phyloP scores from a whole-genome alignment of 2,113 vertebrate genomes.

The Alaudala cheleensis region DNA sequence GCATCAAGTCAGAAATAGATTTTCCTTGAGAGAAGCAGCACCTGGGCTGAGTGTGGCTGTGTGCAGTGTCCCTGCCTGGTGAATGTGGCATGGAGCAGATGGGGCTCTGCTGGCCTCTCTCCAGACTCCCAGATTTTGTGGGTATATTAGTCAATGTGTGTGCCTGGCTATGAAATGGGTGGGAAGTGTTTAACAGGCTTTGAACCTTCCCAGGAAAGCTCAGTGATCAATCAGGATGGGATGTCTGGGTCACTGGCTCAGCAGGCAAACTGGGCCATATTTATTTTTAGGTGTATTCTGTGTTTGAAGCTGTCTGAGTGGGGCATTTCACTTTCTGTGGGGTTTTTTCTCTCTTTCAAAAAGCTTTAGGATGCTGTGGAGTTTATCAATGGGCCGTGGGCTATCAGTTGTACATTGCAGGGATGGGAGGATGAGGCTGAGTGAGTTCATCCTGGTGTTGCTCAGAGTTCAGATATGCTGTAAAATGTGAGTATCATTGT shows the following conservation, averaged over 20 bases:
- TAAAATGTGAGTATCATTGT: background rate
- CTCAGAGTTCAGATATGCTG: background rate
- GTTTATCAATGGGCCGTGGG: background rate
- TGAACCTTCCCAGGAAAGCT: background rate
- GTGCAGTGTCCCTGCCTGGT: background rate
- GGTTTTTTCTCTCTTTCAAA: background rate
- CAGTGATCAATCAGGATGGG: background rate
- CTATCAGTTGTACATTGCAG: background rate
- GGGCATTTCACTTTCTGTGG: background rate
- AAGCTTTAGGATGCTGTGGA: background rate
- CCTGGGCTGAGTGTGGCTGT: background rate
- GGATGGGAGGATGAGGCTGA: background rate
- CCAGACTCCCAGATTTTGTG: constrained; percentile 44
- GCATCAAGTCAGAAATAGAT: background rate
- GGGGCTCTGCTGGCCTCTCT: constrained; percentile 43
- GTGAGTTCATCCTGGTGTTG: background rate
- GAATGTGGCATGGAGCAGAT: constrained; percentile 48
- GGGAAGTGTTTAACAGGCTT: constrained; percentile 20
- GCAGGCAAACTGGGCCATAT: background rate
- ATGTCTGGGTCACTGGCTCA: background rate
- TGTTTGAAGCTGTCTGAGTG: background rate
- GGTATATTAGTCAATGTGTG: background rate
- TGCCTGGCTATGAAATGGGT: background rate
- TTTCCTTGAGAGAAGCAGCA: background rate
- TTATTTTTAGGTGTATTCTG: constrained; percentile 17